Percentiles rank a stretch among this genome's conserved stretches.
phyloP scores from a whole-genome alignment of 2,113 vertebrate species.

The Otis tarda region DNA sequence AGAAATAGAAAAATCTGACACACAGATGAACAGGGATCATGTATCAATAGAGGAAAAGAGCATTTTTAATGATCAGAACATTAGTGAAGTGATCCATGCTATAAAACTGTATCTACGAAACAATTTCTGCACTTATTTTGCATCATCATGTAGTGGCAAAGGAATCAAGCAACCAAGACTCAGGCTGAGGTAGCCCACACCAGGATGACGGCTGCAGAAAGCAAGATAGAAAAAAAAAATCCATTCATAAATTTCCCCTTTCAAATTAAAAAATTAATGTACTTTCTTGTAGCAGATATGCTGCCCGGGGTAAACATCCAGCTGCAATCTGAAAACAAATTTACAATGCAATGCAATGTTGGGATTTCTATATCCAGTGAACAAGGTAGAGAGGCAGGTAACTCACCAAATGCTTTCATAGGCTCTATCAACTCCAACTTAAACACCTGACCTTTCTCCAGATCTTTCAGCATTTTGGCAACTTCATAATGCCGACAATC shows the following conservation, averaged over 20 bases:
- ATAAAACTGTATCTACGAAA: background rate
- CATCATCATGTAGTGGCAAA: background rate
- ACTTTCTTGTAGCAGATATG: background rate
- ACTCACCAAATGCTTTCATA: slow-evolving; percentile 96
- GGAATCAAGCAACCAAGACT: background rate
- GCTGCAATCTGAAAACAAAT: background rate
- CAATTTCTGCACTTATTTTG: background rate
- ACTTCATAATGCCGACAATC: slow-evolving; percentile 90
- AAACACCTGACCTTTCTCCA: slow-evolving; percentile 83
- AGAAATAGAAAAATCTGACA: background rate
- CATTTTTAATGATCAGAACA: background rate
- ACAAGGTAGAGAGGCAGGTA: background rate
- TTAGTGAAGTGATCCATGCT: background rate
- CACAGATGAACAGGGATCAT: background rate
- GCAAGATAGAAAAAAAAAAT: background rate
- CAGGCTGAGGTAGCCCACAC: background rate
- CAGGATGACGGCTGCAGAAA: background rate
- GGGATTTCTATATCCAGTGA: background rate
- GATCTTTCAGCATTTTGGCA: slow-evolving; percentile 91
- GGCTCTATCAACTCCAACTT: slow-evolving; percentile 90
- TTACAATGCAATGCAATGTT: background rate
- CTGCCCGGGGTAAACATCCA: background rate
- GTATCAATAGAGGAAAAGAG: background rate
- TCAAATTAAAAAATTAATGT: background rate
- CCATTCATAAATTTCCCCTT: background rate